A percentile compares a stretch with the other conserved stretches of the same genome.
Evolutionary conservation across 2,888 invertebrate species (phyloP).

Genomic region (Lacanobia oleracea): DNA sequence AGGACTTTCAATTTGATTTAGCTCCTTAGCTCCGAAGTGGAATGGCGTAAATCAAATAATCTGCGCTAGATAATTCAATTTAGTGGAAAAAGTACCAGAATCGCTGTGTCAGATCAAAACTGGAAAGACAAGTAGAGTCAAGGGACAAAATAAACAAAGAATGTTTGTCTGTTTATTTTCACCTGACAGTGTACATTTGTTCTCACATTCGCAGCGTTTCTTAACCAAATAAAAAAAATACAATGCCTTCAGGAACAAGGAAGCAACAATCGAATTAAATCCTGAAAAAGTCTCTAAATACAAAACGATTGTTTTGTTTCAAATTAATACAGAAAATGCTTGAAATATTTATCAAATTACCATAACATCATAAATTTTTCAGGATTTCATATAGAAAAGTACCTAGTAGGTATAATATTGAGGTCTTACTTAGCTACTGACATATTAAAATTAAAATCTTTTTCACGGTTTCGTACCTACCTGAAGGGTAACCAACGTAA

Average conservation of each 20-base stretch:
- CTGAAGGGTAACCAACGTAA: no score
- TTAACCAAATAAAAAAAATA: slow-evolving; percentile 36
- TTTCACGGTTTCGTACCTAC: not conserved
- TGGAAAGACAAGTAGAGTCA: slow-evolving; percentile 9
- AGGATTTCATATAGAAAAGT: not conserved
- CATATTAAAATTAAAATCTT: slow-evolving; percentile 1
- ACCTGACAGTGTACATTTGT: slow-evolving; percentile 45
- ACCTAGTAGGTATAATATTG: slow-evolving; percentile 2
- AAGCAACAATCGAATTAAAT: slow-evolving; percentile 30
- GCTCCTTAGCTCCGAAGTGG: not conserved
- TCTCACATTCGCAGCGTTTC: slow-evolving; percentile 27
- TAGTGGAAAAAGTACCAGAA: slow-evolving; percentile 13
- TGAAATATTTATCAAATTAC: not conserved
- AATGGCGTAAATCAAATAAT: slow-evolving; percentile 28
- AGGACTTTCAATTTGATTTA: slow-evolving; percentile 8
- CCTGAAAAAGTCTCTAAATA: not conserved
- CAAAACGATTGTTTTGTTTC: not conserved
- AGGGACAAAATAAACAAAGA: slow-evolving; percentile 29
- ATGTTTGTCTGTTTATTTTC: slow-evolving; percentile 47
- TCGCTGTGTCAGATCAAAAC: slow-evolving; percentile 10
- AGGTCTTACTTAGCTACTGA: not conserved
- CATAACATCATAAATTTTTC: not conserved
- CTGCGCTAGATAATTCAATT: slow-evolving; percentile 34
- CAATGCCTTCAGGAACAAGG: not conserved
- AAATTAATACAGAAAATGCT: not conserved